Conservation (phyloP, 2,888 invertebrate genomes). For the Callimorpha dominula region DNA sequence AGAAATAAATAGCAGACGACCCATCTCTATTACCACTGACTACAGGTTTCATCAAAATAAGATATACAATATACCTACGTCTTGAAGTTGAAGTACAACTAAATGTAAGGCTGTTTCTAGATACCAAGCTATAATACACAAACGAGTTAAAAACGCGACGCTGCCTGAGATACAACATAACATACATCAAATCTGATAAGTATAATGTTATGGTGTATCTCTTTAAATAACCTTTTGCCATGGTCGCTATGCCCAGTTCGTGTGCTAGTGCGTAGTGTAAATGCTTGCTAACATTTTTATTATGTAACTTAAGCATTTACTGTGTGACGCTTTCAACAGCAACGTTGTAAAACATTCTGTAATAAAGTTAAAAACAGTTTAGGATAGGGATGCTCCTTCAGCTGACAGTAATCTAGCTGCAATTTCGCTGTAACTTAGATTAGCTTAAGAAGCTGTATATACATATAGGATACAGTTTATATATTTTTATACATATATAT, state of each 20-base stretch:
- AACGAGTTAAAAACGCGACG: too few species aligned
- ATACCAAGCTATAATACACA: too few species aligned
- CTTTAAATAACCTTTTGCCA: neutral
- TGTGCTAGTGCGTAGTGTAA: neutral
- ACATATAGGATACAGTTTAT: too few species aligned
- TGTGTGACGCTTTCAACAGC: neutral
- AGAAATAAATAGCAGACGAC: slow-evolving; percentile 9
- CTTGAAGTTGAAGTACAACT: too few species aligned
- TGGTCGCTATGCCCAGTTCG: neutral
- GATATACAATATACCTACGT: neutral
- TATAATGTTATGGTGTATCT: neutral
- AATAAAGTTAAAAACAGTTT: neutral
- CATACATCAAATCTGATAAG: neutral
- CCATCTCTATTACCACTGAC: neutral
- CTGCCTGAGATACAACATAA: too few species aligned
- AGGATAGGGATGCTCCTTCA: neutral
- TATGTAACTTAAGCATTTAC: neutral
- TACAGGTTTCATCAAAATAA: neutral
- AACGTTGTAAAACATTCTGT: neutral
- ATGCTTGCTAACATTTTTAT: too few species aligned
- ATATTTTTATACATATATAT: too few species aligned
- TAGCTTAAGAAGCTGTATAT: too few species aligned
- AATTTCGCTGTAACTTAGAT: neutral
- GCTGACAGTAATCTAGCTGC: neutral
- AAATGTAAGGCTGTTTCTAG: too few species aligned